Evolutionary conservation across 2,797 vertebrate species (phyloP).

Genomic region (Amphiprion clarkii): DNA sequence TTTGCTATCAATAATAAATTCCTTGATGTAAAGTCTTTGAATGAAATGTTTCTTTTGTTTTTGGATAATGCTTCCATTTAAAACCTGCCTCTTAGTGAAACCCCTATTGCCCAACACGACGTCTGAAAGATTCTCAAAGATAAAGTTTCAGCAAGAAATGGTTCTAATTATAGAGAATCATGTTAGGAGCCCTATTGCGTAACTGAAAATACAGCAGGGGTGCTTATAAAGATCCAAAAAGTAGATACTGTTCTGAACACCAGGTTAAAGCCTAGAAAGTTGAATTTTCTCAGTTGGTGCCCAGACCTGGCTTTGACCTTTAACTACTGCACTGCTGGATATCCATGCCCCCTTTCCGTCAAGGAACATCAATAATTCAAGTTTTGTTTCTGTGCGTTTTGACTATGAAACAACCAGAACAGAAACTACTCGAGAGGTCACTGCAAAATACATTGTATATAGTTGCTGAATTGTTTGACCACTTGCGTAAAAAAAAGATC

Average conservation of each 20-base stretch:
- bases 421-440: background rate
- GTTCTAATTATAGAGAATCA: constrained; percentile 42
- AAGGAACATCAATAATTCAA: background rate
- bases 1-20: constrained; percentile 1
- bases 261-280: constrained; percentile 9
- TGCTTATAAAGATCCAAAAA: background rate
- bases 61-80: constrained; percentile 11
- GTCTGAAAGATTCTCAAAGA: constrained; percentile 24
- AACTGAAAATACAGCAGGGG: constrained; percentile 8
- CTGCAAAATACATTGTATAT: background rate
- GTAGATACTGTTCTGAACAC: background rate
- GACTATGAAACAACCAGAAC: constrained; percentile 1
- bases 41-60: constrained; percentile 19
- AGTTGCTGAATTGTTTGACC: background rate
- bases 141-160: constrained; percentile 35
- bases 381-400: constrained; percentile 3
- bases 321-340: constrained; percentile 16
- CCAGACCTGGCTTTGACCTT: constrained; percentile 22
- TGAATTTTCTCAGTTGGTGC: constrained; percentile 22
- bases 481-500: background rate
- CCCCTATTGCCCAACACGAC: constrained; percentile 24
- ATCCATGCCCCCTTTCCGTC: background rate
- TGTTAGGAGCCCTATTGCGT: constrained; percentile 28
- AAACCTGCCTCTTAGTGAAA: constrained; percentile 8
- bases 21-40: constrained; percentile 7